Percentiles rank a stretch among this genome's conserved stretches.
These are phyloP conservation scores for Harpalus rufipes DNA, from an alignment of 2,888 invertebrate species.

Conservation along the genomic window DNA sequence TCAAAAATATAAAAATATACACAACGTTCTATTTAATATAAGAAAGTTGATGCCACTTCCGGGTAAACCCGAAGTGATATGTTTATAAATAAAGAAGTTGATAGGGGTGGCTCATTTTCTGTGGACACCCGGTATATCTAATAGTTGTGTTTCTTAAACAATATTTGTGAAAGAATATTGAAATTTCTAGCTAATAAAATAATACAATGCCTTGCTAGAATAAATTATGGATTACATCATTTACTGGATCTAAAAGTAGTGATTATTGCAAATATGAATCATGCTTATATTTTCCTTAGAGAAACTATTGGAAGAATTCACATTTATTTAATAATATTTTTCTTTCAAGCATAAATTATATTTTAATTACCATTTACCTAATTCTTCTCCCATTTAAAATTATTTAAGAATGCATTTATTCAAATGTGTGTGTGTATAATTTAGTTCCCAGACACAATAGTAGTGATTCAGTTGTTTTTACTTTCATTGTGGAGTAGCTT, in stretches of 20 bases:
- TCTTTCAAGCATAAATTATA: neutral
- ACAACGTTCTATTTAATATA: no score
- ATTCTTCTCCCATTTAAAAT: slow-evolving; percentile 8
- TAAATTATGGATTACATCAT: slow-evolving; percentile 6
- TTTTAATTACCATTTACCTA: slow-evolving; percentile 6
- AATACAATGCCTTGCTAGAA: neutral
- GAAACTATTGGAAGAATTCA: neutral
- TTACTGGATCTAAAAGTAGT: neutral
- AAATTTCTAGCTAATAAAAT: neutral
- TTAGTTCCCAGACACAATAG: slow-evolving; percentile 17
- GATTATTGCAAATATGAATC: neutral
- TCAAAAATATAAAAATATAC: no score
- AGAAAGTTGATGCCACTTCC: no score
- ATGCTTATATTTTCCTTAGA: neutral
- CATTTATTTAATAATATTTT: neutral
- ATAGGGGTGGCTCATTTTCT: no score
- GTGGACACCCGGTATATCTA: no score
- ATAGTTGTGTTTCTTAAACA: neutral
- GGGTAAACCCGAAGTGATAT: no score
- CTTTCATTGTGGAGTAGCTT: slow-evolving; percentile 14
- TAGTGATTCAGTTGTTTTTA: slow-evolving; percentile 16
- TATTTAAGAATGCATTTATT: slow-evolving; percentile 28
- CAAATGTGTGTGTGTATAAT: neutral
- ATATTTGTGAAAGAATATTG: neutral
- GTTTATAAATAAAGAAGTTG: no score